These are phyloP conservation scores for Platycercus adscitus DNA, from an alignment of 2,113 vertebrate genomes.

Conservation along the genomic window DNA sequence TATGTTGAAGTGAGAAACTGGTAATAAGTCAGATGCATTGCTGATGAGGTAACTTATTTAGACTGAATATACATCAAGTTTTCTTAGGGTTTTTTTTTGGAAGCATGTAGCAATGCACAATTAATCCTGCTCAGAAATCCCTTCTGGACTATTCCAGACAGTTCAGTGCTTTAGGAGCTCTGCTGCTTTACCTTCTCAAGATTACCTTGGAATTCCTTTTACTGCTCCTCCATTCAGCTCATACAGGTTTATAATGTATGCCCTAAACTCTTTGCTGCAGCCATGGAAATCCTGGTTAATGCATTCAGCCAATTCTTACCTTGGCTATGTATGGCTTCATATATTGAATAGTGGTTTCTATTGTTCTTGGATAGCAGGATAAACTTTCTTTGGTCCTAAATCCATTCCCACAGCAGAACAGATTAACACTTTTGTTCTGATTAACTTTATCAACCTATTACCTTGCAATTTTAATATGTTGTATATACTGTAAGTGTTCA, in stretches of 20 bases:
- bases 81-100: neutral
- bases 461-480: neutral
- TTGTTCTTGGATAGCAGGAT: neutral
- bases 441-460: neutral
- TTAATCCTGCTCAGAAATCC: neutral
- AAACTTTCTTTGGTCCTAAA: neutral
- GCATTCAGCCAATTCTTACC: neutral
- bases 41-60: neutral
- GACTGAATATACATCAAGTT: neutral
- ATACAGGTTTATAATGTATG: neutral
- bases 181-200: neutral
- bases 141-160: neutral
- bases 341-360: neutral
- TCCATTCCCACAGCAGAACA: neutral
- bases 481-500: neutral
- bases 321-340: fast-evolving
- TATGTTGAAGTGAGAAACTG: neutral
- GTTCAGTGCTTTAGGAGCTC: neutral
- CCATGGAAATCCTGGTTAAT: neutral
- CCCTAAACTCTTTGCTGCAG: neutral
- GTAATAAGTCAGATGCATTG: neutral
- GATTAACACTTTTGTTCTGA: neutral
- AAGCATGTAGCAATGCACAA: neutral
- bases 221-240: neutral
- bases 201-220: neutral